Percentiles rank a stretch among this genome's conserved stretches.
Evolutionary conservation across 2,888 invertebrate species (phyloP).

Genomic region (Brenthis daphne): DNA sequence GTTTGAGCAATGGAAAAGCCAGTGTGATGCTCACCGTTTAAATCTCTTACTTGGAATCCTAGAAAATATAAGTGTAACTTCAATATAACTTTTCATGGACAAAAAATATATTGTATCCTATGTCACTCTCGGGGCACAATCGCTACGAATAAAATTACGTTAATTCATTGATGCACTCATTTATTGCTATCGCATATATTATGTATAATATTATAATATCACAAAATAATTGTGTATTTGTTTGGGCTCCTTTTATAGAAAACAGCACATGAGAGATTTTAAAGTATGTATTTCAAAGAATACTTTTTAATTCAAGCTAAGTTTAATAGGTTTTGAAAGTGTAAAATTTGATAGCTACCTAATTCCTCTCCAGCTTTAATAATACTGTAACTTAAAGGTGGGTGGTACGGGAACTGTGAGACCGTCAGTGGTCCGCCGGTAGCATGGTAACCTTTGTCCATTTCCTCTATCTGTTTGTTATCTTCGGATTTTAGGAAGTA

Average conservation of each 20-base stretch:
- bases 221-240: too few species aligned
- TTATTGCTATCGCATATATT: too few species aligned
- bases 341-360: constrained; percentile 66
- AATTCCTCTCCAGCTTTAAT: constrained; percentile 90
- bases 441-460: constrained; percentile 90
- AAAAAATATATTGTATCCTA: background rate
- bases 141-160: too few species aligned
- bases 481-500: constrained; percentile 94
- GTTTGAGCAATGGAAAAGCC: constrained; percentile 95
- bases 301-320: too few species aligned
- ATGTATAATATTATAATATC: too few species aligned
- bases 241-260: too few species aligned
- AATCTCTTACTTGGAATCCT: constrained; percentile 89
- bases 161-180: too few species aligned
- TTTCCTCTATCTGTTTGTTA: constrained; percentile 85
- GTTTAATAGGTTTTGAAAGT: too few species aligned
- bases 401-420: constrained; percentile 92
- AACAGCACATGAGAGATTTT: too few species aligned
- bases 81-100: too few species aligned
- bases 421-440: constrained; percentile 90
- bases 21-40: constrained; percentile 90
- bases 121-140: background rate
- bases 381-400: constrained; percentile 89
- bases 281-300: too few species aligned
- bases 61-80: constrained; percentile 15